Conservation (phyloP, 2,113 vertebrate genomes). For the Lepus europaeus region DNA sequence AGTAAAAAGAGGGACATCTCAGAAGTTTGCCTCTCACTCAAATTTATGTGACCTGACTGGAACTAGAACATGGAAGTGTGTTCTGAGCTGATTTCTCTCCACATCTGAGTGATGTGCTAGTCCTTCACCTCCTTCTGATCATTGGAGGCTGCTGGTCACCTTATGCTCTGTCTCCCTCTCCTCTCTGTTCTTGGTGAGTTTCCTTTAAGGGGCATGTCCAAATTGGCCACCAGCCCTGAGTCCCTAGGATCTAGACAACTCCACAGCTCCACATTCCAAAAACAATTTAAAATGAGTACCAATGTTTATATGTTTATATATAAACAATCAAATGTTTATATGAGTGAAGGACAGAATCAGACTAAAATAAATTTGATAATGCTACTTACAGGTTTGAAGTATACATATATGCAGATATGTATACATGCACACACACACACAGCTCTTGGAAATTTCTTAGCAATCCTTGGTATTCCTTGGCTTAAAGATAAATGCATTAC, state of each 20-base stretch:
- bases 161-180: background rate
- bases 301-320: background rate
- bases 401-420: background rate
- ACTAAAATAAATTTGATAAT: conserved; percentile 11
- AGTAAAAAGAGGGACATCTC: background rate
- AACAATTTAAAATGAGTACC: background rate
- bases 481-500: background rate
- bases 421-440: no score
- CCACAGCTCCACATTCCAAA: background rate
- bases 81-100: background rate
- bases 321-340: background rate
- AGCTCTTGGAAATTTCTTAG: background rate
- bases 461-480: background rate
- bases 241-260: background rate
- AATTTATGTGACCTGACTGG: background rate
- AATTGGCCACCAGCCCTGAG: background rate
- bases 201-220: background rate
- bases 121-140: background rate
- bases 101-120: background rate
- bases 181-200: background rate
- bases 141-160: background rate
- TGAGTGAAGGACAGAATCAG: background rate
- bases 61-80: background rate
- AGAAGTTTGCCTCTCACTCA: background rate
- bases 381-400: background rate